phyloP scores from a whole-genome alignment of 1,140 invertebrate species.

The Camponotus floridanus region DNA sequence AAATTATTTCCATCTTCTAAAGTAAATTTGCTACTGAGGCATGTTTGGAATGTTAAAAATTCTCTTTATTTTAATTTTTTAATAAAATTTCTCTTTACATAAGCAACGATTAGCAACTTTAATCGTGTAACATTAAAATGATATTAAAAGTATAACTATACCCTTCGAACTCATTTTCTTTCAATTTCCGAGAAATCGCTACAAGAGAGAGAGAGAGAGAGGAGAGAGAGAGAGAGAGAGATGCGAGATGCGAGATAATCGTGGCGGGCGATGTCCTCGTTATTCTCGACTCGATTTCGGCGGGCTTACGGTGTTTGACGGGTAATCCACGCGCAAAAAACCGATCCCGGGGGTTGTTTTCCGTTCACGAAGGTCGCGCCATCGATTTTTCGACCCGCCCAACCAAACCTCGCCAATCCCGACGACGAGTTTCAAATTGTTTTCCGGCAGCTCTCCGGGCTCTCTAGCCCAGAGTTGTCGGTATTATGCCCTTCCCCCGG shows the following conservation, averaged over 20 bases:
- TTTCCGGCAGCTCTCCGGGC: constrained; percentile 7
- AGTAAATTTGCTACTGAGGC: not conserved
- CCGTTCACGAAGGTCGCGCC: constrained; percentile 40
- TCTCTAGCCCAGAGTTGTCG: not conserved
- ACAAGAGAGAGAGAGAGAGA: not conserved
- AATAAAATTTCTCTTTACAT: not conserved
- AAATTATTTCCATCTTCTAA: not conserved
- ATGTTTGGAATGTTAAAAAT: not conserved
- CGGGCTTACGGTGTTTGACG: constrained; percentile 39
- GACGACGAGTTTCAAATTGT: constrained; percentile 55
- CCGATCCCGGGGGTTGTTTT: constrained; percentile 21
- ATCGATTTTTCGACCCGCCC: constrained; percentile 51
- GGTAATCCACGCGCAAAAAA: constrained; percentile 46
- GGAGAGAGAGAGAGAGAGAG: too few species aligned
- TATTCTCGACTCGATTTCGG: constrained; percentile 63
- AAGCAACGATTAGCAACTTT: not conserved
- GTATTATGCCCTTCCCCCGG: not conserved
- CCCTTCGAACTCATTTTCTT: constrained; percentile 20
- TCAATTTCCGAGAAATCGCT: constrained; percentile 37
- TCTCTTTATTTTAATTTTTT: not conserved
- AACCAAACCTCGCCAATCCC: not conserved
- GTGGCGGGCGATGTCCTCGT: constrained; percentile 42
- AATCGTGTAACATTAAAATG: constrained; percentile 38
- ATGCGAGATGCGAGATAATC: constrained; percentile 34
- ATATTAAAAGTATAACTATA: constrained; percentile 27